Evolutionary conservation across 2,888 invertebrate genomes (phyloP).

Genomic region (Campoplex nolae): DNA sequence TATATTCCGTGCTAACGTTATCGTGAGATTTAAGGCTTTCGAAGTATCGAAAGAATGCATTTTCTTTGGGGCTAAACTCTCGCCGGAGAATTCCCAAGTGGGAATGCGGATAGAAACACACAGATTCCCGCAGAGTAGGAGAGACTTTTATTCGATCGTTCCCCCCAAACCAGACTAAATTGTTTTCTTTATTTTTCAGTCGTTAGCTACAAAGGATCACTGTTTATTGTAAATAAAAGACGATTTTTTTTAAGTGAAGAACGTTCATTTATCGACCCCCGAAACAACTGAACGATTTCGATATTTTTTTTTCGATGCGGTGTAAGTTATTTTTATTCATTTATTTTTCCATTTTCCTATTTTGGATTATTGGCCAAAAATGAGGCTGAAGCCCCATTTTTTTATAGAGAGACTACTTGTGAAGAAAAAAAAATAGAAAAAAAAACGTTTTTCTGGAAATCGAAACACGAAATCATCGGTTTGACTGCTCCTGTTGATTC

Average conservation of each 20-base stretch:
- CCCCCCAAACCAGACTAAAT: neutral
- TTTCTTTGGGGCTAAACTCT: conserved; percentile 22
- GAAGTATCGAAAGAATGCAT: conserved; percentile 57
- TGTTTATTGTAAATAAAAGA: neutral
- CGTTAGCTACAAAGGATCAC: neutral
- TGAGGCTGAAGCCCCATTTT: neutral
- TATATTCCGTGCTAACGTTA: conserved; percentile 28
- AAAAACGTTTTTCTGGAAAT: neutral
- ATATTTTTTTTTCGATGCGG: neutral
- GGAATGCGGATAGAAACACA: conserved; percentile 32
- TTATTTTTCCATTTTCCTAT: neutral
- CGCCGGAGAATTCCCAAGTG: conserved; percentile 29
- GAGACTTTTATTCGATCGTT: conserved; percentile 23
- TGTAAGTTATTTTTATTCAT: neutral
- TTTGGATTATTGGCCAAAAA: no score
- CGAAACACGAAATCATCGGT: neutral
- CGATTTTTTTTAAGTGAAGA: neutral
- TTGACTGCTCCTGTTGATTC: neutral
- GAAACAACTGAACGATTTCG: neutral
- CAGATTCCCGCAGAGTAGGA: conserved; percentile 28
- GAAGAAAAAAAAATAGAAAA: neutral
- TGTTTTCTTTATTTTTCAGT: conserved; percentile 7
- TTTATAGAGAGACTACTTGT: neutral
- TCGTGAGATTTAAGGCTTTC: conserved; percentile 56
- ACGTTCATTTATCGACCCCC: neutral